Base-by-base conservation (phyloP, 2,113 vertebrate species). In the Nothocercus julius region DNA sequence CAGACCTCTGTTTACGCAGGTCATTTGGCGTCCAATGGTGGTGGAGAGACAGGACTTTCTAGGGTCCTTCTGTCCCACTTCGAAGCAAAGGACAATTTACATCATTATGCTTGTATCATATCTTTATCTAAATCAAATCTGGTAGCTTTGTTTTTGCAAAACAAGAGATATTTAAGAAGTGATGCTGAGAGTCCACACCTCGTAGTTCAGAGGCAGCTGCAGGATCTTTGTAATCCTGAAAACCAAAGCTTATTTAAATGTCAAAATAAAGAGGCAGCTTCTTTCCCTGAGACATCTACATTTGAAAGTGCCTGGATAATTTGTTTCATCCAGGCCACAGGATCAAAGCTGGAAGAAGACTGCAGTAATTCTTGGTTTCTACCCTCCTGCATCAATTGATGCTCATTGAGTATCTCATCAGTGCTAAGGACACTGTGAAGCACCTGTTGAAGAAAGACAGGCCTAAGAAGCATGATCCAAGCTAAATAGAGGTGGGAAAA, bases 361-460 rank as follows among this genome's bases (percentile, higher is more conserved):
- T 3, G 13, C 1, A 81, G 19, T 16, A 56, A 21, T 5, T 85
- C 63, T 38, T 21, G 25, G 68, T 51, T 76, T 62, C 4, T 13
- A 42, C 15, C 72, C 84, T 74, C 53, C 70, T 1, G 12, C 3
- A 83, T 20, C 61, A 25, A 53, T 45, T 51, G 83, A 0, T 34
- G 20, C 63, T 78, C 25, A 0, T 68, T 40, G 90, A 88, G 75
- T 95, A 91, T 73, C 62, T 81, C 78, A 28, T 87, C 63, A 80
- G 42, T 3, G 4, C 64, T 70, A 63, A 92, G 76, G 96, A 95
- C 78, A 83, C 44, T 56, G 82, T 68, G 92, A 96, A 97, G 86
- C 93, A 96, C 92, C 96, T 96, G 90, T 85, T 92, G 95, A 96
- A 92, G 92, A 93, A 97, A 95, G 45, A 22, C 8, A 81, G 93